Conservation (phyloP, 1,140 invertebrate species). For the Octopus sinensis region DNA sequence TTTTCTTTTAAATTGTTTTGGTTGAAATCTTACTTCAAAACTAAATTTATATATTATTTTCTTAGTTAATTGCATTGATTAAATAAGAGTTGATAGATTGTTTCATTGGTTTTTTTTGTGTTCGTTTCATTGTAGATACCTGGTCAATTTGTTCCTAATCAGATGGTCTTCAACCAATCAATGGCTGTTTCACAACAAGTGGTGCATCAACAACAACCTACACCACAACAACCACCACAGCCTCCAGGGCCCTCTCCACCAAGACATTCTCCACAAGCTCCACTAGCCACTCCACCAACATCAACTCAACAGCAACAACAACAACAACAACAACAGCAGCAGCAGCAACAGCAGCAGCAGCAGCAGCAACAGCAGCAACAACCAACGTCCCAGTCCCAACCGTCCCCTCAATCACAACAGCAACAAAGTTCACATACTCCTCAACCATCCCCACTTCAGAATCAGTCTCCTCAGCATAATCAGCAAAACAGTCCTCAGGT, state of each 20-base stretch:
- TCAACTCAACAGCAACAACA: constrained; percentile 16
- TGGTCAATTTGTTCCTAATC: neutral
- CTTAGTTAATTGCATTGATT: no score
- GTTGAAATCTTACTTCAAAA: no score
- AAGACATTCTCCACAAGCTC: constrained; percentile 16
- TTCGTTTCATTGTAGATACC: neutral
- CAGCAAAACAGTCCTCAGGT: constrained; percentile 9
- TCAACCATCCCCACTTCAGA: constrained; percentile 15
- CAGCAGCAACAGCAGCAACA: constrained; percentile 14
- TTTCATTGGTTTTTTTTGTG: no score
- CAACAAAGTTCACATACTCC: constrained; percentile 21
- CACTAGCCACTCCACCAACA: constrained; percentile 22
- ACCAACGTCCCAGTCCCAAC: constrained; percentile 16
- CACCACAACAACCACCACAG: constrained; percentile 3
- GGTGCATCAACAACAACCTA: neutral
- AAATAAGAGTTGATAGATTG: no score
- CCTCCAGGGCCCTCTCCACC: neutral
- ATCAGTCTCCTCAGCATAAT: constrained; percentile 16
- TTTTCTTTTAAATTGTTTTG: no score
- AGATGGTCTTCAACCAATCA: constrained; percentile 1
- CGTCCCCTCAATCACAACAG: constrained; percentile 18
- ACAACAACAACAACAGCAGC: constrained; percentile 1
- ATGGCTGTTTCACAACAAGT: neutral
- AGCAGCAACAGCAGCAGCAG: constrained; percentile 20
- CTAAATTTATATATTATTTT: no score